These are phyloP conservation scores for Beroe forskalii DNA, from an alignment of 37 sponge, comb jelly and placozoan genomes.

Conservation along the genomic window DNA sequence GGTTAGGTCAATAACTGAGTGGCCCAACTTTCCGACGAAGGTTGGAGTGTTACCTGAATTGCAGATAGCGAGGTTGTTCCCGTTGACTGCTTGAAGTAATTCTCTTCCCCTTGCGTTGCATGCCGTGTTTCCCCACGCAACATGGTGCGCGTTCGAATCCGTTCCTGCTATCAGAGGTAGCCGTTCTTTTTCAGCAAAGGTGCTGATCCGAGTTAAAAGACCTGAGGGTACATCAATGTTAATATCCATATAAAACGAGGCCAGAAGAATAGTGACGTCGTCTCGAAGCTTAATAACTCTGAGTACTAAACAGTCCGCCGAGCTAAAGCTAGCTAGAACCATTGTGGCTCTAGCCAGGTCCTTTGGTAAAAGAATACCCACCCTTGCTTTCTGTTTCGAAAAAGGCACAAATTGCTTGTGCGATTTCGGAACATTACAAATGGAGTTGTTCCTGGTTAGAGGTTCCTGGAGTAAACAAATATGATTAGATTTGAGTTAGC, in stretches of 20 bases:
- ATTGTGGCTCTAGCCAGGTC: neutral
- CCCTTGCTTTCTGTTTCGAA: neutral
- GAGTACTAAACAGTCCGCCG: constrained; percentile 6
- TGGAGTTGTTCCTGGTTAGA: neutral
- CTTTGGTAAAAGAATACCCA: neutral
- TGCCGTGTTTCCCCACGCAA: neutral
- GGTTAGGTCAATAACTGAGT: constrained; percentile 6
- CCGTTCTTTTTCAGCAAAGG: neutral
- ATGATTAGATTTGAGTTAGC: constrained; percentile 15
- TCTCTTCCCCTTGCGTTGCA: neutral
- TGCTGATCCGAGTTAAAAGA: constrained; percentile 8
- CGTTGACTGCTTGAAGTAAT: neutral
- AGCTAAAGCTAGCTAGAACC: neutral
- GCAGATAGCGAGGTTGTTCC: neutral
- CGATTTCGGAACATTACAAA: neutral
- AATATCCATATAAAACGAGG: constrained; percentile 14
- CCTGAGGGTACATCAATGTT: neutral
- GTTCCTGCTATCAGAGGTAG: constrained; percentile 19
- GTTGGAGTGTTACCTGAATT: constrained; percentile 27
- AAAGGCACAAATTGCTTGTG: constrained; percentile 30
- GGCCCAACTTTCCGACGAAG: constrained; percentile 26
- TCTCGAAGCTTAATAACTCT: neutral
- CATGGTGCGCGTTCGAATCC: constrained; percentile 21
- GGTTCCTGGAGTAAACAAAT: constrained; percentile 32
- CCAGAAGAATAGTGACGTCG: neutral